Conservation (phyloP, 2,113 vertebrate genomes). For the Brachirus orientalis region DNA sequence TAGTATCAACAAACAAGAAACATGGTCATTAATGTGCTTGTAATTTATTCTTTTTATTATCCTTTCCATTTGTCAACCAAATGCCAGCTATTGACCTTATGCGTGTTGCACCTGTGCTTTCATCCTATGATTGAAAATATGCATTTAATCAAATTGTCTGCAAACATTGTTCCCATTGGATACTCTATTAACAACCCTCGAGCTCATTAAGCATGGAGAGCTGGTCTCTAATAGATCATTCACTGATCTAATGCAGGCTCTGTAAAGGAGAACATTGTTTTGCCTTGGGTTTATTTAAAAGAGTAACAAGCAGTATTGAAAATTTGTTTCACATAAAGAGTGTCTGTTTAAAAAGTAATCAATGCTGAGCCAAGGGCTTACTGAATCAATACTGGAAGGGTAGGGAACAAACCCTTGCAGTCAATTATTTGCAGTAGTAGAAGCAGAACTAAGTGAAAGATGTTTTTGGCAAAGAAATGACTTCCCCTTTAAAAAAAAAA, state of each 20-base stretch:
- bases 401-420: constrained; percentile 47
- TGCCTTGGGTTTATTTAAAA: constrained; percentile 57
- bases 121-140: constrained; percentile 47
- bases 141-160: constrained; percentile 51
- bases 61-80: constrained; percentile 32
- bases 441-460: constrained; percentile 3
- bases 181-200: constrained; percentile 49
- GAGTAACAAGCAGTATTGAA: constrained; percentile 60
- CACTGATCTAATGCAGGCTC: constrained; percentile 45
- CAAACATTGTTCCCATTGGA: constrained; percentile 48
- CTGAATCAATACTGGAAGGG: constrained; percentile 48
- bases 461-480: background rate
- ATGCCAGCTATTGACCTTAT: constrained; percentile 16
- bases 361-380: constrained; percentile 53
- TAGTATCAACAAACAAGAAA: constrained; percentile 22
- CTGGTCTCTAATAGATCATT: constrained; percentile 51
- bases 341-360: constrained; percentile 58
- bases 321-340: constrained; percentile 41
- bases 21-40: constrained; percentile 14
- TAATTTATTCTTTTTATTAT: constrained; percentile 17
- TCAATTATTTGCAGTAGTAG: constrained; percentile 25
- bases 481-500: no score
- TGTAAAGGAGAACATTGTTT: constrained; percentile 63
- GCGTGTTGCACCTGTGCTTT: constrained; percentile 31
- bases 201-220: constrained; percentile 61